phyloP scores from a whole-genome alignment of 2,113 vertebrate species.

The Protomyctophum bolini region DNA sequence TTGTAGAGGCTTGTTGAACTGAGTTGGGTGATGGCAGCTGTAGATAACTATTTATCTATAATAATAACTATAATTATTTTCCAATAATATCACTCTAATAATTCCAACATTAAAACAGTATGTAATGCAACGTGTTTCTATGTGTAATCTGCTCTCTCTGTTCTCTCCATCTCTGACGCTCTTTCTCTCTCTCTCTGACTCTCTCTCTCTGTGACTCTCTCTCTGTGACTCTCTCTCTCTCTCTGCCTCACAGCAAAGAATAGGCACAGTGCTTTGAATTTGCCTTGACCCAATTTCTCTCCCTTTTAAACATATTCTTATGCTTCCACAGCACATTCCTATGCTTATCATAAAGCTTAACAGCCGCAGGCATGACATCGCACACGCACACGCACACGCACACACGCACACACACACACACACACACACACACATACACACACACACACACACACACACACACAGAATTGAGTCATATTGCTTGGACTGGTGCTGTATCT shows the following conservation, averaged over 20 bases:
- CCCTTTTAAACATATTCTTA: conserved; percentile 66
- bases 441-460: conserved; percentile 13
- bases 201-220: conserved; percentile 22
- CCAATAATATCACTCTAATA: conserved; percentile 70
- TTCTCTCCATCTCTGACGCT: conserved; percentile 40
- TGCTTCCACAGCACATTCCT: conserved; percentile 60
- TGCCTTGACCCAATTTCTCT: conserved; percentile 73
- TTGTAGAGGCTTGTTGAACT: conserved; percentile 19
- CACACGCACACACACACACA: conserved; percentile 15
- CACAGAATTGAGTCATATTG: too few relatives aligned
- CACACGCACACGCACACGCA: conserved; percentile 19
- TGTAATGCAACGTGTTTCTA: conserved; percentile 68
- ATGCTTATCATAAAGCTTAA: conserved; percentile 68
- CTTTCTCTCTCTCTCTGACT: conserved; percentile 28
- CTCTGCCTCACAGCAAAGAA: conserved; percentile 61
- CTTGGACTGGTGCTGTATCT: too few relatives aligned
- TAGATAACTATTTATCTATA: too few relatives aligned
- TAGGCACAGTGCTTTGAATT: conserved; percentile 64
- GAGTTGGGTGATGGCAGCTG: conserved; percentile 40
- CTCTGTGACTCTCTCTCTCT: conserved; percentile 42
- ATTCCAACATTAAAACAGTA: conserved; percentile 62
- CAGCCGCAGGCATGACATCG: conserved; percentile 65
- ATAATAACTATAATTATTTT: conserved; percentile 44
- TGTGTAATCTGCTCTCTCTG: conserved; percentile 59
- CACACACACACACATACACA: conserved; percentile 29